Base-by-base conservation (phyloP, 2,888 invertebrate genomes). In the Cactoblastis cactorum region DNA sequence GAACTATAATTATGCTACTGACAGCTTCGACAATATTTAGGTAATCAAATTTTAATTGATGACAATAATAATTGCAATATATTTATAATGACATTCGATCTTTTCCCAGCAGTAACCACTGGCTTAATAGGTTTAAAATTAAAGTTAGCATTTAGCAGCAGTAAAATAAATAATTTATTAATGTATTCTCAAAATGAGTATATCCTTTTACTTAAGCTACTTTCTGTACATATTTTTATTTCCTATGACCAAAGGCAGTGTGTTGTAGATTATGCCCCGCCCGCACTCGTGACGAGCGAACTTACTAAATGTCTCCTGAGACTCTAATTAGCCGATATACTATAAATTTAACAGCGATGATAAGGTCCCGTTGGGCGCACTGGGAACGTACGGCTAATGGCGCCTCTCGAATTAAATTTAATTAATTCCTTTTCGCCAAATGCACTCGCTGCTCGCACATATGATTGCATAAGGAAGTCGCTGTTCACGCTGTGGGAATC, bases 301-400 rank as follows among this genome's bases (percentile, higher is more conserved):
- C 76, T 70, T 74, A 82, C 78, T 74, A 76, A 77, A 70, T 77
- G 69, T 79, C 32, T 41, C 24, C 17, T 22, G 37, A 41, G 17
- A 75, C 77, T 78, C 76, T 86, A 87, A 85, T 85, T 87, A 86
- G 79, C 74, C 76, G 79, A 77, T 80, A 80, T 77, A 77, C 81
- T 76, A 85, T 83, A 86, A 80, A 85, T 83, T 86, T 84, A 77
- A 79, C 78, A 74, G 71, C 79, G 60, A 71, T 77, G 84, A 84
- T 84, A 85, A 83, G 79, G 80, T 82, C 77, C 87, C 83, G 86
- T 84, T 80, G 57, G 67, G 66, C 61, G 68, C 68, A 64, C 69
- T 67, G 72, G 59, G 68, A 74, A 72, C 59, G 66, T 62, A 67
- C 64, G 61, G 65, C 70, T 83, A 80, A 84, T 83, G 76, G 78